A percentile compares a stretch with the other conserved stretches of the same genome.
phyloP scores from a whole-genome alignment of 2,888 invertebrate genomes.

The Hartigia nigra region DNA sequence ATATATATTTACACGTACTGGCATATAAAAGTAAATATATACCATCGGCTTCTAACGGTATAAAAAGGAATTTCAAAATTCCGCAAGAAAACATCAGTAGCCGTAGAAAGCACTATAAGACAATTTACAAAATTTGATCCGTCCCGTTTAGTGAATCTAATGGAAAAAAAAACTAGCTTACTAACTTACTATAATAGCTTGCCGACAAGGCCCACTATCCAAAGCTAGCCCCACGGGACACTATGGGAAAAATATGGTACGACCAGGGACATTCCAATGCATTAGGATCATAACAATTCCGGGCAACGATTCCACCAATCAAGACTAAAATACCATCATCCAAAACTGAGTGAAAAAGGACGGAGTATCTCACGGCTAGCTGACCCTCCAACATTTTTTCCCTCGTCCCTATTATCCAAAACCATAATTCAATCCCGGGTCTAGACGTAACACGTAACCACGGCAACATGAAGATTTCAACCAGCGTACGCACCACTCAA shows the following conservation, averaged over 20 bases:
- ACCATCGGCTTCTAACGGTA: background rate
- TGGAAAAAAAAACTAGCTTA: background rate
- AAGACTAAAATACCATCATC: background rate
- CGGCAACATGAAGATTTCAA: background rate
- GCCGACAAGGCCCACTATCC: background rate
- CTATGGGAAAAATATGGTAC: too few species aligned
- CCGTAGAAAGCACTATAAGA: background rate
- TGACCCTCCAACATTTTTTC: background rate
- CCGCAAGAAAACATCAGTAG: background rate
- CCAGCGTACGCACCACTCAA: background rate
- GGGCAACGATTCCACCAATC: background rate
- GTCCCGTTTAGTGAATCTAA: background rate
- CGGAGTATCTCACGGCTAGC: background rate
- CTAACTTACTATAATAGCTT: background rate
- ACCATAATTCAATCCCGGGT: background rate
- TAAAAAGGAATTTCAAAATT: background rate
- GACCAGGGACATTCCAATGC: background rate
- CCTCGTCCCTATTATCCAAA: background rate
- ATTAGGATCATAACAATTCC: background rate
- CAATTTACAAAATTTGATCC: background rate
- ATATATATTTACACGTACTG: background rate
- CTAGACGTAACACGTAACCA: background rate
- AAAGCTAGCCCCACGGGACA: background rate
- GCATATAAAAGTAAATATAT: background rate
- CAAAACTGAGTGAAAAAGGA: background rate